Base-by-base conservation (phyloP, 2,888 invertebrate genomes). In the Phalera bucephala region DNA sequence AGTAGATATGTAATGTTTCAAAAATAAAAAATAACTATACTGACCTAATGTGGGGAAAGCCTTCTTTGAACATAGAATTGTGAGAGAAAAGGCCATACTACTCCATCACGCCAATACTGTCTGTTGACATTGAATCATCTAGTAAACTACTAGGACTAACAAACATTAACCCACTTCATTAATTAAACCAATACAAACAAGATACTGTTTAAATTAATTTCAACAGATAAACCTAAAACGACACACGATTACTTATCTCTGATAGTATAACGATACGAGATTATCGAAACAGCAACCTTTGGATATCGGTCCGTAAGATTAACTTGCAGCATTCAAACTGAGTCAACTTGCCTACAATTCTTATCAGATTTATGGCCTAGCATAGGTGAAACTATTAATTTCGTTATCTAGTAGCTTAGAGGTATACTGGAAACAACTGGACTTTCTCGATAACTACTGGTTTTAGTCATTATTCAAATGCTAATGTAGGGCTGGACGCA, bases 361-460 rank as follows among this genome's bases (percentile, higher is more conserved):
- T 52, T 59, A 59, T 56, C 56, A 48, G 53, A 59, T 58, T 58
- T 59, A 58, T 59, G 17, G 48, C 15, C 11, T 33, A 11, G 41
- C 56, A 59, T 59, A 48, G 46, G 40, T 51, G 47, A 40, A 38
- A 43, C 52, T 51, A 58, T 59, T 59, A 55, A 57, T 59, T 52
- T 58, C 50, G 44, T 43, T 59, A 57, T 57, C 57, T 50, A 36
- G 41, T 42, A 35, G 43, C 46, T 44, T 40, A 33, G 40, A 51
- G 39, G 33, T 32, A 48, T 47, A 40, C 33, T 32, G 35, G 47
- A 45, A 58, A 57, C 52, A 52, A 55, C 52, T 41, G 31, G 35
- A 43, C 39, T 55, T 57, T 58, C 55, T 52, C 31, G 35, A 53
- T 58, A 55, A 42, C 37, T 4, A 27, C 13, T 13, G 4, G 14